These are phyloP conservation scores for Pantherophis alleghaniensis DNA, from an alignment of 2,797 vertebrate genomes.

Conservation along the genomic window DNA sequence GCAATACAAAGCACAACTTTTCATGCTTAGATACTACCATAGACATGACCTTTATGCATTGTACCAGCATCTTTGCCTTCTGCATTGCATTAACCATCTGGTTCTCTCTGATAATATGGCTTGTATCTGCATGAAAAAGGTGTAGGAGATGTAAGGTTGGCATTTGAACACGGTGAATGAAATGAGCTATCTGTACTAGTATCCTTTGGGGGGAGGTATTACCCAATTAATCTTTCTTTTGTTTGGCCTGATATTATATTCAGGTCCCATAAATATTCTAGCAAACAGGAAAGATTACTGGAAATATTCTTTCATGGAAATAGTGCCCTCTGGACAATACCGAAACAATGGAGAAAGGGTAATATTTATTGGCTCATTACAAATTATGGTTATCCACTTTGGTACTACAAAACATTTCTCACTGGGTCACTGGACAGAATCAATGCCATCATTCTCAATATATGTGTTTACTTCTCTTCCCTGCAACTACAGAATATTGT, in stretches of 20 bases:
- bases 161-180: not conserved
- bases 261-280: constrained; percentile 16
- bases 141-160: not conserved
- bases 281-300: constrained; percentile 15
- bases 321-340: not conserved
- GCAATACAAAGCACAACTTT: not conserved
- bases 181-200: not conserved
- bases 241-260: not conserved
- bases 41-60: not conserved
- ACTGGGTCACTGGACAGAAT: not conserved
- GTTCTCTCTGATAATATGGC: constrained; percentile 14
- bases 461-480: not conserved
- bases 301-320: constrained; percentile 14
- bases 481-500: not conserved
- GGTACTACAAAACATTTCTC: constrained; percentile 4
- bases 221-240: constrained; percentile 10
- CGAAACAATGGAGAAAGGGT: not conserved
- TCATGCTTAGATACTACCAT: not conserved
- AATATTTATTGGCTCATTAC: constrained; percentile 11
- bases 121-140: constrained; percentile 17
- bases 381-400: constrained; percentile 10
- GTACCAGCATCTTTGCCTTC: constrained; percentile 7
- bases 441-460: constrained; percentile 17
- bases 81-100: not conserved
- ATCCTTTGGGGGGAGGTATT: not conserved